Base-by-base conservation (phyloP, 2,113 vertebrate genomes). In the Malurus melanocephalus region DNA sequence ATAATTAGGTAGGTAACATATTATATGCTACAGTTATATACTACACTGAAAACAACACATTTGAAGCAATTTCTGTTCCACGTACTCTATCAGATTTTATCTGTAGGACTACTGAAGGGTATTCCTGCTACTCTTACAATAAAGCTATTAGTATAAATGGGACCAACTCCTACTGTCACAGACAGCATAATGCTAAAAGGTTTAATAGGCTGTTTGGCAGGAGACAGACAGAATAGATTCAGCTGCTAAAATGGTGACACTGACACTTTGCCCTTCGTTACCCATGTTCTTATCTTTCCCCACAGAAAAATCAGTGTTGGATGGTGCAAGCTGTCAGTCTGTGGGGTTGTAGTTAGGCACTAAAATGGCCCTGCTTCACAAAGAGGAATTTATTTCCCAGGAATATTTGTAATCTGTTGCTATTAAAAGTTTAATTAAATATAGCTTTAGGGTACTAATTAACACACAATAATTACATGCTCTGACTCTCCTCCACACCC, bases 361-460 rank as follows among this genome's bases (percentile, higher is more conserved):
- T 28, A 13, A 35, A 82, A 23, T 14, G 43, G 68, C 52, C 35
- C 40, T 27, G 11, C 73, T 61, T 38, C 66, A 75, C 62, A 87
- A 75, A 82, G 68, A 67, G 38, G 40, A 86, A 90, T 62, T 48
- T 77, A 73, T 94, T 92, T 86, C 87, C 33, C 65, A 84, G 89
- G 81, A 95, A 96, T 95, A 91, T 93, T 90, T 94, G 60, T 93
- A 92, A 96, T 93, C 90, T 95, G 78, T 79, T 92, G 55, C 88
- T 92, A 33, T 52, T 79, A 95, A 92, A 88, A 62, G 55, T 92
- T 87, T 85, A 92, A 93, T 90, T 85, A 93, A 90, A 92, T 62
- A 71, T 65, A 87, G 80, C 82, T 93, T 81, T 84, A 87, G 75
- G 81, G 35, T 18, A 72, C 75, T 72, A 40, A 83, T 80, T 56